These are phyloP conservation scores for human DNA, from an alignment of 2,113 vertebrate genomes.

Conservation along the genomic window GRCh38 chr18:21913501-21914000, in stretches of 20 bases:
- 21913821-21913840: neutral
- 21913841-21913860: neutral
- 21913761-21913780: neutral
- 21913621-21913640: neutral
- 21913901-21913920: neutral
- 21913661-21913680: neutral
- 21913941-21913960: neutral
- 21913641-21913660: neutral
- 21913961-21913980: neutral
- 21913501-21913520: constrained; percentile 32
- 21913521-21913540: constrained; percentile 54
- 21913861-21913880: neutral
- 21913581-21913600: neutral
- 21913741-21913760: neutral
- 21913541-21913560: constrained; percentile 55
- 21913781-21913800: neutral
- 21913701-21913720: neutral
- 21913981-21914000: neutral
- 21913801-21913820: neutral
- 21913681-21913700: neutral
- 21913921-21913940: neutral
- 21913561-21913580: constrained; percentile 16
- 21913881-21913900: neutral
- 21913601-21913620: neutral
- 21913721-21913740: neutral